Evolutionary conservation across 2,888 invertebrate species (phyloP), one percentile per base, ranked within the genome.

Genomic region (Lasioglossum marginatum): DNA sequence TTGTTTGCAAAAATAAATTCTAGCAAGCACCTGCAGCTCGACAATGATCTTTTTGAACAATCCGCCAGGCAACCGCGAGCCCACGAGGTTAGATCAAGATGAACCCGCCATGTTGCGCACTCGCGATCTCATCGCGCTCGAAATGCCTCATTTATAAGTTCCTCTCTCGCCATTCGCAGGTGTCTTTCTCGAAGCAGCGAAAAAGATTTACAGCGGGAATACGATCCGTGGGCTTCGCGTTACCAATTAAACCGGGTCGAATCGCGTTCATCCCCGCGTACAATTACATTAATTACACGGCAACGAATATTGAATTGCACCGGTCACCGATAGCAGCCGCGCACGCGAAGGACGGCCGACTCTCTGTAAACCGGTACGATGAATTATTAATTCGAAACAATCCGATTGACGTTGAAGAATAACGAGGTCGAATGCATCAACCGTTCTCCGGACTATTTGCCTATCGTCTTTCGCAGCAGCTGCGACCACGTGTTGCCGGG

Each of bases 381-480:
- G 81, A 48, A 77, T 88, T 87, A 86, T 88, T 78, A 86, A 86
- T 86, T 82, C 70, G 77, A 82, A 76, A 79, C 68, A 63, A 77
- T 79, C 75, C 76, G 82, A 86, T 87, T 83, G 81, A 73, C 79
- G 72, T 40, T 45, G n/a, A 40, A 45, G 88, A 78, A 68, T 83
- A 88, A 88, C 75, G 81, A 52, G 83, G 81, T 70, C 86, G 37
- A 52, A 77, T 81, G 75, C 81, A 77, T 85, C 71, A 74, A 23
- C 70, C 70, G 79, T 73, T 86, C 81, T 31, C 27, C 85, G n/a
- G 48, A 68, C 85, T 85, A 81, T 88, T 88, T 87, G 83, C 83
- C 77, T 87, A 87, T 87, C 77, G 79, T 77, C 81, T 27, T 73
- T 31, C 57, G 72, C 79, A 85, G 72, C 79, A 85, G 79, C 79